Percentiles rank a stretch among this genome's conserved stretches.
phyloP scores from a whole-genome alignment of 2,888 invertebrate species.

The Drosophila incognita region DNA sequence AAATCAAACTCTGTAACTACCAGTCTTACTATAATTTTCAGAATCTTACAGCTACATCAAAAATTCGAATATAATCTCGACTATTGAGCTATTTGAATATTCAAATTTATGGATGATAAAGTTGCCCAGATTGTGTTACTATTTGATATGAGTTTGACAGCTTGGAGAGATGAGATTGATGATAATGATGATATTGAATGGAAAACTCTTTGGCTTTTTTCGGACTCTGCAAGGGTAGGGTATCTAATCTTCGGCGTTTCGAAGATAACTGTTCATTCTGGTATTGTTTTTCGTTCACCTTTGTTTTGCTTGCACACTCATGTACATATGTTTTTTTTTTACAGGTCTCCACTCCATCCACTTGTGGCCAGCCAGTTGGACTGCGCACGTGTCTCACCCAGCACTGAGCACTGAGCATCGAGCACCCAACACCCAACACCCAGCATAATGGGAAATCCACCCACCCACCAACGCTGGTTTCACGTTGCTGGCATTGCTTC shows the following conservation, averaged over 20 bases:
- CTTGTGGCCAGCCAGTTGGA: constrained; percentile 17
- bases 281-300: constrained; percentile 16
- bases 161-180: background rate
- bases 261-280: constrained; percentile 3
- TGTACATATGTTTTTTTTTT: background rate
- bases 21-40: no score
- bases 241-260: background rate
- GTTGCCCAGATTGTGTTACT: background rate
- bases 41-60: background rate
- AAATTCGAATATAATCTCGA: background rate
- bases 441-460: constrained; percentile 10
- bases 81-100: background rate
- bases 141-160: background rate
- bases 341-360: constrained; percentile 9
- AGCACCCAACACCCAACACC: constrained; percentile 19
- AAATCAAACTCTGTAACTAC: background rate
- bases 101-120: background rate
- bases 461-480: constrained; percentile 16
- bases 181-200: background rate
- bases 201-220: background rate
- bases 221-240: background rate
- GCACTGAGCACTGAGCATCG: background rate
- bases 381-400: constrained; percentile 39
- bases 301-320: constrained; percentile 12
- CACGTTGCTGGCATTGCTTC: constrained; percentile 21